Conservation (phyloP, 2,113 vertebrate species). For the Nothocercus nigrocapillus region DNA sequence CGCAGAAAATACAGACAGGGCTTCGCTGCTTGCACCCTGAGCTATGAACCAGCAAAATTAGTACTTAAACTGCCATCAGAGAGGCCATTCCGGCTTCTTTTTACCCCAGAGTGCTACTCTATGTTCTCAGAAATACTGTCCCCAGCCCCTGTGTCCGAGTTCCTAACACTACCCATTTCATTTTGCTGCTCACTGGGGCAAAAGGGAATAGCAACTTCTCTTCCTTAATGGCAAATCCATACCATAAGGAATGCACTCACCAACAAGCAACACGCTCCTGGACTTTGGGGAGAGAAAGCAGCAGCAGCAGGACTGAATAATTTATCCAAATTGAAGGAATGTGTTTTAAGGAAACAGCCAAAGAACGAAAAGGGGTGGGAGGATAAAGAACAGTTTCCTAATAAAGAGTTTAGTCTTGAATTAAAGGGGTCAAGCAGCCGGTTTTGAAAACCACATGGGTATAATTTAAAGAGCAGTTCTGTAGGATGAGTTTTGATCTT, state of each 20-base stretch:
- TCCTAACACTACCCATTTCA: fast-evolving
- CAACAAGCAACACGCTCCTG: neutral
- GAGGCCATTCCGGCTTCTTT: neutral
- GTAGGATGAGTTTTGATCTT: slow-evolving; percentile 15
- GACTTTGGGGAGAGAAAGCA: neutral
- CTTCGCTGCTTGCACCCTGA: neutral
- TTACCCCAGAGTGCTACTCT: neutral
- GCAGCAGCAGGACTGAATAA: neutral
- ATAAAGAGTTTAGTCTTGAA: neutral
- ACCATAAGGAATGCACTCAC: neutral
- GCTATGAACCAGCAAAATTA: neutral
- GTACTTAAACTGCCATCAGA: neutral
- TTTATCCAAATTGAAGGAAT: neutral
- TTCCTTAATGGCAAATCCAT: neutral
- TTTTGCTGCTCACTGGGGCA: neutral
- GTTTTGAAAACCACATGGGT: neutral
- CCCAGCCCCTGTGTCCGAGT: neutral
- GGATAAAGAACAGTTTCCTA: neutral
- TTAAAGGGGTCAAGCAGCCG: slow-evolving; percentile 21
- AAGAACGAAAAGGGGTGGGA: neutral
- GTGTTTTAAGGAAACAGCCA: neutral
- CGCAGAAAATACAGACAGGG: neutral
- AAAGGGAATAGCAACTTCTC: neutral
- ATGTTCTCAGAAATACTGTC: neutral
- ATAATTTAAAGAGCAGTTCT: slow-evolving; percentile 23